Conservation (phyloP, 2,113 vertebrate species). For the Dicaeum eximium region DNA sequence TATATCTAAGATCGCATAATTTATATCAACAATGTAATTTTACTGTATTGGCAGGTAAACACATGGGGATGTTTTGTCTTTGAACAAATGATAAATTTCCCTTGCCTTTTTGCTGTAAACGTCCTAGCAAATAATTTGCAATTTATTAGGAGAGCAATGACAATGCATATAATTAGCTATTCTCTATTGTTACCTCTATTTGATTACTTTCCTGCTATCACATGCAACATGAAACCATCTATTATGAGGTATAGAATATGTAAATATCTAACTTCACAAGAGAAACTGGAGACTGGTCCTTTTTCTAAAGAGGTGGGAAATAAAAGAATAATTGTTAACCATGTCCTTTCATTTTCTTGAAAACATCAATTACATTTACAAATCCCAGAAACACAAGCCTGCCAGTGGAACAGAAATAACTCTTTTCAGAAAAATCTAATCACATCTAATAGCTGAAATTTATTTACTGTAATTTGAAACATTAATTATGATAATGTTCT, state of each 20-base stretch:
- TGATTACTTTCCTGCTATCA: constrained; percentile 55
- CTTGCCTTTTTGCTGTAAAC: not conserved
- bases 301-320: constrained; percentile 64
- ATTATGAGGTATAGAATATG: constrained; percentile 61
- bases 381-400: constrained; percentile 60
- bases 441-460: constrained; percentile 63
- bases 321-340: constrained; percentile 72
- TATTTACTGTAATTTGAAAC: constrained; percentile 68
- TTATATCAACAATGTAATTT: not conserved
- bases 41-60: constrained; percentile 7
- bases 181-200: constrained; percentile 47
- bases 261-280: constrained; percentile 62
- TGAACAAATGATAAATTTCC: not conserved
- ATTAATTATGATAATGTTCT: constrained; percentile 58
- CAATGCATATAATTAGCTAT: constrained; percentile 44
- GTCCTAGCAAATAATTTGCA: constrained; percentile 36
- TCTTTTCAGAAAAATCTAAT: constrained; percentile 69
- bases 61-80: not conserved
- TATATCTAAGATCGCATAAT: not conserved
- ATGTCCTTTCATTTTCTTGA: constrained; percentile 65
- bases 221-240: constrained; percentile 59
- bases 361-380: constrained; percentile 71
- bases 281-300: constrained; percentile 42
- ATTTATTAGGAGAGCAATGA: constrained; percentile 31
- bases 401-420: constrained; percentile 64